phyloP scores from a whole-genome alignment of 2,888 invertebrate species.

The Ectemnius lituratus region DNA sequence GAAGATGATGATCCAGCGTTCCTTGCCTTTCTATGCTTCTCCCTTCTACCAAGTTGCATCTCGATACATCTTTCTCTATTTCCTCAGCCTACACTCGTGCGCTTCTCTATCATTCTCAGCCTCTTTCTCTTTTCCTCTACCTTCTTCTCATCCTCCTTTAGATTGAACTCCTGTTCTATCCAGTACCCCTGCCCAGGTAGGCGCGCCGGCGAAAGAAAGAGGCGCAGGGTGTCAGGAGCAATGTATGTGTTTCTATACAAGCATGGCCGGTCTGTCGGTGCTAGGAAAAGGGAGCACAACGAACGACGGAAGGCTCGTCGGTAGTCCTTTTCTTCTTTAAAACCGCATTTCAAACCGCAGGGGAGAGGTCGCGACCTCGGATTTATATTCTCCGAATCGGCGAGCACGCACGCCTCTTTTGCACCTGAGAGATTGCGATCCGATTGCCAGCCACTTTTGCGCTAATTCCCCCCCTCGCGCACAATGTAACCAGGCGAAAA shows the following conservation, averaged over 20 bases:
- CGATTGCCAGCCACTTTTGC: no score
- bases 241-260: neutral
- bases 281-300: neutral
- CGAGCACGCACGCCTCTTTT: no score
- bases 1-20: conserved; percentile 58
- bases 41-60: neutral
- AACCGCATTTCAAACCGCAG: neutral
- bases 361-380: neutral
- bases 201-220: conserved; percentile 10
- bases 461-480: no score
- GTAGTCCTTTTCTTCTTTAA: neutral
- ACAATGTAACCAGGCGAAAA: no score
- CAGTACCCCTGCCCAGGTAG: conserved; percentile 25
- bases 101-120: conserved; percentile 12
- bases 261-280: no score
- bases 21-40: conserved; percentile 27
- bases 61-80: neutral
- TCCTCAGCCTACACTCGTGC: neutral
- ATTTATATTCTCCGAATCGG: neutral
- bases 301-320: neutral
- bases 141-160: conserved; percentile 14
- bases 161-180: conserved; percentile 15
- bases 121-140: conserved; percentile 10
- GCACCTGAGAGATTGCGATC: no score
- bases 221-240: neutral